These are phyloP conservation scores for Strongylocentrotus purpuratus DNA, from an alignment of 35 echinoderm and acorn worm species.

Conservation along the genomic window DNA sequence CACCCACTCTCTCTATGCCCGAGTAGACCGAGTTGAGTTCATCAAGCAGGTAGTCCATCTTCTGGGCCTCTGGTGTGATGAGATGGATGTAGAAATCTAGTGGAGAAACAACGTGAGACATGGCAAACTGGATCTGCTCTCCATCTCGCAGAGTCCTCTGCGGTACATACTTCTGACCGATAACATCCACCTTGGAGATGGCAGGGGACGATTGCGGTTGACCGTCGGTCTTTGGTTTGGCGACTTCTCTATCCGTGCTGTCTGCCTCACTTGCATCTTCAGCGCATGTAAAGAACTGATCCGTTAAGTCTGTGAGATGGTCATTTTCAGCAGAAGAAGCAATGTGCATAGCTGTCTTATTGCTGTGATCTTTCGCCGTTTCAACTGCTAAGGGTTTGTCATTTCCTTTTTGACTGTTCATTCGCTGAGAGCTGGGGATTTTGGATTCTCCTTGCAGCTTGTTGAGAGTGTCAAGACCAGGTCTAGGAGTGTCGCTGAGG, in stretches of 20 bases:
- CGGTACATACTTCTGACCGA: not conserved
- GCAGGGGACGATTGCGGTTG: not conserved
- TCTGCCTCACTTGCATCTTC: constrained; percentile 42
- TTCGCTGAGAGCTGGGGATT: not conserved
- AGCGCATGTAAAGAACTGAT: constrained; percentile 30
- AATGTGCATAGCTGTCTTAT: not conserved
- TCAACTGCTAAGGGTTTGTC: not conserved
- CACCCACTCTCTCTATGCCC: not conserved
- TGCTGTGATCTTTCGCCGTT: not conserved
- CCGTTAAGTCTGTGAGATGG: not conserved
- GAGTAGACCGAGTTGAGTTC: constrained; percentile 62
- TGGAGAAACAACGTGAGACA: constrained; percentile 72
- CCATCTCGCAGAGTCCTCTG: not conserved
- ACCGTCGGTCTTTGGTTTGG: not conserved
- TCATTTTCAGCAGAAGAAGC: not conserved
- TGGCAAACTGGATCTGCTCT: constrained; percentile 53
- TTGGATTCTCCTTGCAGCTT: not conserved
- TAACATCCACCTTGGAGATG: not conserved
- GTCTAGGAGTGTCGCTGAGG: not conserved
- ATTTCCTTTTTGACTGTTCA: not conserved
- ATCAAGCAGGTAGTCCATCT: constrained; percentile 60
- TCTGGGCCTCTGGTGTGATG: constrained; percentile 43
- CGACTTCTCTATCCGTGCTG: not conserved
- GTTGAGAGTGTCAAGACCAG: not conserved
- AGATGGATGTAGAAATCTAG: constrained; percentile 71